A percentile compares a stretch with the other conserved stretches of the same genome.
Conservation (phyloP, 2,113 vertebrate species). For the Ranitomeya variabilis region DNA sequence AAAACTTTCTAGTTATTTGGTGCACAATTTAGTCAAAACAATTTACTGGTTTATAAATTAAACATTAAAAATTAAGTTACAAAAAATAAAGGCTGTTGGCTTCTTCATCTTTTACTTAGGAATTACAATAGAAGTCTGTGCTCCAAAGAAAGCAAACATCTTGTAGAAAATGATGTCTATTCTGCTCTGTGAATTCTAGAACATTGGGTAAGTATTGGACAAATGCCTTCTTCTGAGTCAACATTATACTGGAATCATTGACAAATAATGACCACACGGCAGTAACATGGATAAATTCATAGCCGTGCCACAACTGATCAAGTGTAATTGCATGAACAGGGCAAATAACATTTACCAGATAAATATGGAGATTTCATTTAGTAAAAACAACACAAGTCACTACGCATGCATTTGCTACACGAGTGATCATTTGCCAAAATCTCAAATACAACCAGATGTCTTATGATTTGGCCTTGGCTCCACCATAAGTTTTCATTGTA, state of each 20-base stretch:
- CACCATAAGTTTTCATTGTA: conserved; percentile 32
- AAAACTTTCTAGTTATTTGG: neutral
- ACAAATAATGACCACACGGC: conserved; percentile 18
- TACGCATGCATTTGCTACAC: neutral
- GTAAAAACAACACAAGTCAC: conserved; percentile 23
- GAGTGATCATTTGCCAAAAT: conserved; percentile 43
- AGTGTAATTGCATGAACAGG: conserved; percentile 19
- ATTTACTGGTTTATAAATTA: neutral
- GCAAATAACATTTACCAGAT: neutral
- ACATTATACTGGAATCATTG: neutral
- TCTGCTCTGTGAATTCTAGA: neutral
- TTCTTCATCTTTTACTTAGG: neutral
- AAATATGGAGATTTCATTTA: conserved; percentile 32
- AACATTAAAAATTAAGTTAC: no score
- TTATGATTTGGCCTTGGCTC: conserved; percentile 43
- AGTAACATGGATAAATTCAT: conserved; percentile 9
- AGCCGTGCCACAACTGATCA: neutral
- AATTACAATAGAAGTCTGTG: neutral
- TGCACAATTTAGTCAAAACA: neutral
- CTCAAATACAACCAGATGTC: conserved; percentile 42
- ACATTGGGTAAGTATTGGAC: neutral
- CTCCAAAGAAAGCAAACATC: neutral
- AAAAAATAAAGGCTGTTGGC: neutral
- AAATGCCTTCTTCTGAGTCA: neutral
- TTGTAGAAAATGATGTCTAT: neutral